Evolutionary conservation across 2,888 invertebrate species (phyloP).

Genomic region (Philereme transversata): DNA sequence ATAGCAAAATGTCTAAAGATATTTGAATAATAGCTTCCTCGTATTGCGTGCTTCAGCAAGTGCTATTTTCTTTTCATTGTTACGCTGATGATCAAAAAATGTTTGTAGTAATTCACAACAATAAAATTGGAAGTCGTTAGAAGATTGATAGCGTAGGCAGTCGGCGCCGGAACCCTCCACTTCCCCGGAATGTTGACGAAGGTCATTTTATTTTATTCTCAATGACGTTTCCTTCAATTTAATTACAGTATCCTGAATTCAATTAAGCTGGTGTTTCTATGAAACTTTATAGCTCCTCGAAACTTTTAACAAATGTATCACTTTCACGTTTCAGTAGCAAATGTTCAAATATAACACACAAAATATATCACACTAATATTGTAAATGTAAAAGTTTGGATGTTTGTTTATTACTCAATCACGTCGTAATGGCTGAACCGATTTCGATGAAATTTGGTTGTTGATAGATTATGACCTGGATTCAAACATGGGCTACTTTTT

Average conservation of each 20-base stretch:
- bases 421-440: too few relatives aligned
- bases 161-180: constrained; percentile 1
- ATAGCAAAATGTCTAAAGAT: constrained; percentile 60
- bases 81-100: constrained; percentile 25
- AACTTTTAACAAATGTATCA: background rate
- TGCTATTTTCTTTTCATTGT: constrained; percentile 32
- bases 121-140: constrained; percentile 25
- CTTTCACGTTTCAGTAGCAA: too few relatives aligned
- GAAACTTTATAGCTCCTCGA: background rate
- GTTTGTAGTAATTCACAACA: constrained; percentile 26
- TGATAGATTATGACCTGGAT: too few relatives aligned
- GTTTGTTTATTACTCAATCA: too few relatives aligned
- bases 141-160: constrained; percentile 14
- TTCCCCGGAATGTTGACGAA: constrained; percentile 9
- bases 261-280: constrained; percentile 4
- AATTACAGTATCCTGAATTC: constrained; percentile 3
- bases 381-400: too few relatives aligned
- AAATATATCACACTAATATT: too few relatives aligned
- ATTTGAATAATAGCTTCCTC: constrained; percentile 63
- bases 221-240: constrained; percentile 3
- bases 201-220: constrained; percentile 8
- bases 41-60: constrained; percentile 48
- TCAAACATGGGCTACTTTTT: too few relatives aligned
- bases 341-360: too few relatives aligned
- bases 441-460: too few relatives aligned